A percentile compares a stretch with the other conserved stretches of the same genome.
Evolutionary conservation across 1,140 invertebrate species (phyloP).

Genomic region (Scylla paramamosain): DNA sequence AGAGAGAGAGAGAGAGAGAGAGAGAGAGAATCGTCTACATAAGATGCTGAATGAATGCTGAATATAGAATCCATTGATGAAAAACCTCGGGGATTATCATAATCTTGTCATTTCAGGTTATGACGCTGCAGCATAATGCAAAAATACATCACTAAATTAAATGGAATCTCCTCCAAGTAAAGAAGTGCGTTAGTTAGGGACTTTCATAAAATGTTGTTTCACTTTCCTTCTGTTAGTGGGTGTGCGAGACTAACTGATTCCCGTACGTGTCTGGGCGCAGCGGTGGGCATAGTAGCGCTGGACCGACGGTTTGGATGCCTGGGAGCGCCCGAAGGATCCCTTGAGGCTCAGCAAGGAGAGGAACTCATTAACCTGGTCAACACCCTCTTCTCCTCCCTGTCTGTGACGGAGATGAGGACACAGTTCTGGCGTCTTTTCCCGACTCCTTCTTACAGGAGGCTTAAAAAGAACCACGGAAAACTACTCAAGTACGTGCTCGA

Average conservation of each 20-base stretch:
- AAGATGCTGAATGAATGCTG: no score
- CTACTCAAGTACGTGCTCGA: background rate
- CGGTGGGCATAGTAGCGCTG: constrained; percentile 7
- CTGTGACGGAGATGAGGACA: background rate
- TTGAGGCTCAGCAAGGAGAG: background rate
- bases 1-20: background rate
- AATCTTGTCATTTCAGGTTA: no score
- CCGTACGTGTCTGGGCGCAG: background rate
- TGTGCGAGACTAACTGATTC: no score
- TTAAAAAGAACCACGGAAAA: background rate
- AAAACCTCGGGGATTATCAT: no score
- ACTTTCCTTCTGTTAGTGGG: no score
- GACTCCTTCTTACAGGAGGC: background rate
- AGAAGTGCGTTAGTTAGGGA: no score
- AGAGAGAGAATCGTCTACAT: no score
- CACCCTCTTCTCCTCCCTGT: background rate
- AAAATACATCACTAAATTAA: no score
- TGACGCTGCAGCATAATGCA: no score
- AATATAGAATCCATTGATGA: no score
- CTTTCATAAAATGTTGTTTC: no score
- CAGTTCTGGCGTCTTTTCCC: constrained; percentile 27
- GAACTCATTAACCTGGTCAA: constrained; percentile 36
- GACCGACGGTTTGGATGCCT: constrained; percentile 27
- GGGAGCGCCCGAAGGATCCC: background rate
- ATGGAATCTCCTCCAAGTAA: no score